These are phyloP conservation scores for Pseudomyrmex sp. DNA, from an alignment of 1,140 invertebrate species.

Conservation along the genomic window DNA sequence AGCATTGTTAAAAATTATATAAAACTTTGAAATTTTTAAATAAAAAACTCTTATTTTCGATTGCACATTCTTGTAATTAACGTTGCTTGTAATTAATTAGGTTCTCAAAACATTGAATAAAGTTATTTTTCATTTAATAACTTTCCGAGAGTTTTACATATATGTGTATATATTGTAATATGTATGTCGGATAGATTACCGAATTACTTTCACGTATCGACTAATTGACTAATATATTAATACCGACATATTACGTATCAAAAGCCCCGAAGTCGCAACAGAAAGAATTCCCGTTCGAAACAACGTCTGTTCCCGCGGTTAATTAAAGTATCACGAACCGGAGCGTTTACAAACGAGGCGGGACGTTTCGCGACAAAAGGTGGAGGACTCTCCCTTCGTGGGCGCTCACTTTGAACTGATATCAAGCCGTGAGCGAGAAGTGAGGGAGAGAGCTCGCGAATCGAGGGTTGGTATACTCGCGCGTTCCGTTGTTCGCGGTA, in stretches of 20 bases:
- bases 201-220: neutral
- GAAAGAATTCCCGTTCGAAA: constrained; percentile 22
- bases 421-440: constrained; percentile 29
- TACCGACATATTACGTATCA: neutral
- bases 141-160: no score
- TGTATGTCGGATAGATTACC: no score
- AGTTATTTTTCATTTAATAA: no score
- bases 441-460: constrained; percentile 9
- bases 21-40: no score
- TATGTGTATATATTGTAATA: no score
- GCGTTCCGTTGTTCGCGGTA: constrained; percentile 65
- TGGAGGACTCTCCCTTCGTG: constrained; percentile 47
- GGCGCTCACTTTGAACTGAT: constrained; percentile 55
- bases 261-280: neutral
- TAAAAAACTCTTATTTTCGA: no score
- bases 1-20: no score
- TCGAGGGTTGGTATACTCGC: constrained; percentile 43
- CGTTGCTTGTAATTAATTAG: no score
- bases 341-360: constrained; percentile 57
- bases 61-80: no score
- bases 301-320: constrained; percentile 27
- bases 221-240: no score
- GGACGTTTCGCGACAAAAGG: constrained; percentile 53
- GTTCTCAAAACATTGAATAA: no score
- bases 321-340: constrained; percentile 56